Base-by-base conservation (phyloP, 2,888 invertebrate species). In the Formica aserva region DNA sequence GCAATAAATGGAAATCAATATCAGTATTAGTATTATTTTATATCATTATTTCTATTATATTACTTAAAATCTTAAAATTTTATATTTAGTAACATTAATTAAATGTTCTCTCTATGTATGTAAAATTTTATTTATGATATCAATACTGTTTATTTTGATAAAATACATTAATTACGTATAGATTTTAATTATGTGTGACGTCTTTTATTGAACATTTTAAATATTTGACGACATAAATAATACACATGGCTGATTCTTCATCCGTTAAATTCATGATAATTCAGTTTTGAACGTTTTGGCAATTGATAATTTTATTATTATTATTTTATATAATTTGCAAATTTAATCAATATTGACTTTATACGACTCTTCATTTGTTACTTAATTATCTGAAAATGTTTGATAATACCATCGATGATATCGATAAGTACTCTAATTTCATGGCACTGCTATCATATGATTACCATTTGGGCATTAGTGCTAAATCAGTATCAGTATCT, bases 91-190 rank as follows among this genome's bases (percentile, higher is more conserved):
- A 9, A 11, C 22, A 3, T 15, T 22, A 32, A 75, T 48, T 75
- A 48, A 9, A 63, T 22, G 45, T 45, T 13, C 4, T 29, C 41
- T 8, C 6, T 55, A 55, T 35, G 0, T 4, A 9, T 75, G 9
- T 18, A 5, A 29, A 63, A 48, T 75, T 75, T 22, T 48, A 63
- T 63, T 63, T 48, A 65, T 45, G 15, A 62, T 62, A 55, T 13
- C 5, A 15, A 55, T 71, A 15, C 6, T 45, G 11, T 48, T 75
- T 62, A 35, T 52, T 6, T 32, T 13, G 38, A 15, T 67, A 67
- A 52, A 52, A n/a, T 18, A 48, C 0, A 67, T 67, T 77, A 77
- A 66, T 77, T 77, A 67, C n/a, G n/a, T 15, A 55, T 76, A 35
- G 29, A 65, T 67, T 76, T 38, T 29, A 38, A 15, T 55, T 35